Evolutionary conservation across 2,888 invertebrate species (phyloP), one percentile per base, ranked within the genome.

Genomic region (Heliconius erato): DNA sequence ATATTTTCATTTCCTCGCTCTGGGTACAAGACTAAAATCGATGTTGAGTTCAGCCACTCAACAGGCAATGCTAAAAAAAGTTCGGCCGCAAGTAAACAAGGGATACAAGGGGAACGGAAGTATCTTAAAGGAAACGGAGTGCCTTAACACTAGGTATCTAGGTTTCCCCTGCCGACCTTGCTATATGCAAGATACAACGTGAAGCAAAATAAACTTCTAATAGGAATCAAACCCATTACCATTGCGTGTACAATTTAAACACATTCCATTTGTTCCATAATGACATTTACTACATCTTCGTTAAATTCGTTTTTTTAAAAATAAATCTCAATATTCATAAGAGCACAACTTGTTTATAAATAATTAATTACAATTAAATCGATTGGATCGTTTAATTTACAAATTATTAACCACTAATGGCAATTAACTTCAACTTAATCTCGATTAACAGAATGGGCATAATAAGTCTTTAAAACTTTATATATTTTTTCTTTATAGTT

Each of bases 371-470:
- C 63, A n/a, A 63, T 63, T n/a, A 63, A 63, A 63, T n/a, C n/a
- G 4, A 12, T 63, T 11, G 12, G 12, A n/a, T 11, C 9, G n/a
- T n/a, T 63, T 63, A 63, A 63, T n/a, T 63, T 63, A 63, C 63
- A 63, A 63, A 63, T 63, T 63, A 63, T 11, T n/a, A 63, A 63
- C 3, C 63, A n/a, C 9, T 63, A 63, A n/a, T 3, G n/a, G 63
- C 63, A 63, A 63, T 63, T 63, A 63, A 63, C 32, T 74, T 63
- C 12, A 63, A 63, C 32, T 74, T 74, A 32, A 59, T 74, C 54
- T 23, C 54, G 59, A 59, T 74, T 74, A 59, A 5, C 23, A 59
- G 12, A 74, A 74, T 14, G 11, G 7, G 23, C 54, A 54, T 54
- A 23, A 28, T 23, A 49, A 19, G 32, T 54, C 14, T 32, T 32